phyloP scores from a whole-genome alignment of 2,888 invertebrate genomes.

The Tineola bisselliella region DNA sequence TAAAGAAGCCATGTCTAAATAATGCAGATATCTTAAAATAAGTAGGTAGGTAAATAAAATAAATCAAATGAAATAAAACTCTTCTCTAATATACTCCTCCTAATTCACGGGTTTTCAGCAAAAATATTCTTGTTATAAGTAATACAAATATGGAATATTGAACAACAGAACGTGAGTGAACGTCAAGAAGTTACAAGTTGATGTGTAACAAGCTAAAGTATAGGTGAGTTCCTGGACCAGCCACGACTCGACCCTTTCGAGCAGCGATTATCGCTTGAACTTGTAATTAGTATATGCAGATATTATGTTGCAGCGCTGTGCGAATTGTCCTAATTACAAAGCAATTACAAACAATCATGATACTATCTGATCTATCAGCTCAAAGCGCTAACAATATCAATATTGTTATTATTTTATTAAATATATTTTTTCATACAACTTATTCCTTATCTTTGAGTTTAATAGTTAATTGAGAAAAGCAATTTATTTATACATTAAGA shows the following conservation, averaged over 20 bases:
- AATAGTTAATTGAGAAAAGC: no score
- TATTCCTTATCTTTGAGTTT: no score
- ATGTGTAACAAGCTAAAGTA: slow-evolving; percentile 2
- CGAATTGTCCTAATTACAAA: slow-evolving; percentile 43
- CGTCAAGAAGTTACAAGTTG: background rate
- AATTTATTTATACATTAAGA: no score
- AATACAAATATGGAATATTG: background rate
- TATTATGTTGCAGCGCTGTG: slow-evolving; percentile 36
- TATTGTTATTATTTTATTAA: background rate
- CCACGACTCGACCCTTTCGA: slow-evolving; percentile 26
- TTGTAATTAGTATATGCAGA: slow-evolving; percentile 47
- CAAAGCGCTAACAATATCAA: slow-evolving; percentile 28
- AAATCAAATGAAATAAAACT: no score
- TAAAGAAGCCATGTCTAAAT: no score
- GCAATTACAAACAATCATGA: slow-evolving; percentile 45
- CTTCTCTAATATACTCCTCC: no score
- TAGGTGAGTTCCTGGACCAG: slow-evolving; percentile 1
- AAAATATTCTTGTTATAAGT: slow-evolving; percentile 9
- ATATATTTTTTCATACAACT: background rate
- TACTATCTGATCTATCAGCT: slow-evolving; percentile 24
- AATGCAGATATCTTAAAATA: no score
- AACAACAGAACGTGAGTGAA: background rate
- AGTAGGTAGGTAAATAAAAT: no score
- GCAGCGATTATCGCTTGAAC: slow-evolving; percentile 46
- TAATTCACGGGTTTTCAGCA: no score